Evolutionary conservation across 2,888 invertebrate genomes (phyloP).

Genomic region (Ametastegia equiseti): DNA sequence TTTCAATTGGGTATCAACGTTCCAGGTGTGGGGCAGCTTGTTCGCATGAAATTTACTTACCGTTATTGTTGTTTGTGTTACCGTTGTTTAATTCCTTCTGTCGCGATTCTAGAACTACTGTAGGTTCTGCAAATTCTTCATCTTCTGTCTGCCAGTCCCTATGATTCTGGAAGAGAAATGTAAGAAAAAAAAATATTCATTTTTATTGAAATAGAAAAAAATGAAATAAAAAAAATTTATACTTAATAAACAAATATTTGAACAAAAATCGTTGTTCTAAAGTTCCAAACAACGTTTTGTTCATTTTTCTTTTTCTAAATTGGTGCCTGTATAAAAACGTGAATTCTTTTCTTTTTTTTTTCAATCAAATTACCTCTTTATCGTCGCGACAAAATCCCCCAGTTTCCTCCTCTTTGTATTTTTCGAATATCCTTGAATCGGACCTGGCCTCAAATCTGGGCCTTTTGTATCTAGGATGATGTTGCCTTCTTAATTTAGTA

Average conservation of each 20-base stretch:
- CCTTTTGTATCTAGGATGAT: constrained; percentile 72
- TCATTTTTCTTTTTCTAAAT: constrained; percentile 46
- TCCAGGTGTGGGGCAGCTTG: constrained; percentile 58
- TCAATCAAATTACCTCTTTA: constrained; percentile 73
- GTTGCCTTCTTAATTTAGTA: constrained; percentile 72
- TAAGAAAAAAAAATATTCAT: too few species aligned
- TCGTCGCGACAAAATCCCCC: constrained; percentile 70
- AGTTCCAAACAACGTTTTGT: too few species aligned
- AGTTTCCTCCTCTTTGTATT: constrained; percentile 71
- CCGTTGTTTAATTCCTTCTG: constrained; percentile 72
- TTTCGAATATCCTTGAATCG: constrained; percentile 66
- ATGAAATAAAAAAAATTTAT: constrained; percentile 14
- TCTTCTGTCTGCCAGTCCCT: constrained; percentile 74
- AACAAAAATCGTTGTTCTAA: too few species aligned
- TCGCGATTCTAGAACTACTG: constrained; percentile 74
- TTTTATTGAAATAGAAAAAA: not conserved
- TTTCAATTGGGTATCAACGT: constrained; percentile 1
- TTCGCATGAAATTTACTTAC: constrained; percentile 65
- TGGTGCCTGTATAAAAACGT: too few species aligned
- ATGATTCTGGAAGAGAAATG: constrained; percentile 66
- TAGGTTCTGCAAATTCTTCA: constrained; percentile 73
- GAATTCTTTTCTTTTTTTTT: too few species aligned
- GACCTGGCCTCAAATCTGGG: constrained; percentile 68
- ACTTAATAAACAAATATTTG: too few species aligned
- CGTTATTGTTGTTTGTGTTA: constrained; percentile 70